Conservation (phyloP, 2,113 vertebrate species). For the Oreotrochilus melanogaster region DNA sequence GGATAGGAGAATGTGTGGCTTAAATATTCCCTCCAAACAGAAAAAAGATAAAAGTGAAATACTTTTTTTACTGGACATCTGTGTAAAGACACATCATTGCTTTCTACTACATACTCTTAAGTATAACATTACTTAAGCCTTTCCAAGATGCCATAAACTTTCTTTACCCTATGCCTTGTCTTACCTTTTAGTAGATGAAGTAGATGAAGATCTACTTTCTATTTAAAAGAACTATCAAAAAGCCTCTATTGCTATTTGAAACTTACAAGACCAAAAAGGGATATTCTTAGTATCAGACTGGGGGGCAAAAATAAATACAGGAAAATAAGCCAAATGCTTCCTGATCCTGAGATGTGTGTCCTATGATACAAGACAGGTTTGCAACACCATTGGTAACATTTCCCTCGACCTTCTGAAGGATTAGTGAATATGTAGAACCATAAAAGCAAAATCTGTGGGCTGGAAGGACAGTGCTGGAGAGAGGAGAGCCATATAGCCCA, state of each 20-base stretch:
- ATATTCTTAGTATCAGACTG: not conserved
- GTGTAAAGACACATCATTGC: not conserved
- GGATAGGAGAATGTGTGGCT: not conserved
- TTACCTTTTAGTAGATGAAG: not conserved
- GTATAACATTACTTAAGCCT: not conserved
- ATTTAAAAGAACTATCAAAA: not conserved
- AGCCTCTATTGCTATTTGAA: not conserved
- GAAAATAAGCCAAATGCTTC: not conserved
- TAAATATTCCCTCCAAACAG: not conserved
- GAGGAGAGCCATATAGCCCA: not conserved
- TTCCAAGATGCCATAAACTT: not conserved
- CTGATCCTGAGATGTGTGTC: not conserved
- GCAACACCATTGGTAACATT: not conserved
- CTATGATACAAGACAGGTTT: not conserved
- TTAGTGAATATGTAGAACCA: not conserved
- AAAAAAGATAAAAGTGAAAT: not conserved
- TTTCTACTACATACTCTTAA: not conserved
- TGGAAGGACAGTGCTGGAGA: not conserved
- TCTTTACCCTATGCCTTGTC: not conserved
- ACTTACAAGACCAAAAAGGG: not conserved
- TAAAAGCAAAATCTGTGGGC: not conserved
- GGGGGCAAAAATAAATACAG: not conserved
- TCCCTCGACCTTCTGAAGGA: not conserved
- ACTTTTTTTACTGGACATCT: not conserved
- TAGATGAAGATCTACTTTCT: not conserved